Evolutionary conservation across 2,888 invertebrate species (phyloP).

Genomic region (Diaperis boleti): DNA sequence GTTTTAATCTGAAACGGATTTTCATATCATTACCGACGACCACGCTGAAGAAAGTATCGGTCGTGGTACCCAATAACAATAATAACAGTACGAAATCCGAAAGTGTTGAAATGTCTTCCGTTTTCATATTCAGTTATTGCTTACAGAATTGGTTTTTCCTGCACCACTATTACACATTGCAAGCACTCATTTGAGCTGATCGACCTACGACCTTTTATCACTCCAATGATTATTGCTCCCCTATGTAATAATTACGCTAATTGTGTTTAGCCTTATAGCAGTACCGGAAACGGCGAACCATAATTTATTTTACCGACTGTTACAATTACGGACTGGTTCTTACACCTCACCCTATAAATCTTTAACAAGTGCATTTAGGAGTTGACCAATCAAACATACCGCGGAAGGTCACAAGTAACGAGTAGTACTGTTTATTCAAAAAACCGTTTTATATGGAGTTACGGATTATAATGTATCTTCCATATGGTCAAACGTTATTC

Average conservation of each 20-base stretch:
- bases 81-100: background rate
- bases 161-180: background rate
- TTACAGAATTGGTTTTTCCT: too few relatives aligned
- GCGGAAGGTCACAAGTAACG: background rate
- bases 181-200: conserved; percentile 6
- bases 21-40: too few relatives aligned
- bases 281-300: conserved; percentile 4
- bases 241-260: background rate
- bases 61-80: background rate
- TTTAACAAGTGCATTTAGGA: background rate
- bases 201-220: conserved; percentile 10
- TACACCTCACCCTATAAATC: background rate
- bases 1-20: too few relatives aligned
- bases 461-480: too few relatives aligned
- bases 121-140: background rate
- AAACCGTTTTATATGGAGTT: too few relatives aligned
- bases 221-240: background rate
- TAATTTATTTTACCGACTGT: background rate
- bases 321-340: background rate
- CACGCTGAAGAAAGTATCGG: too few relatives aligned
- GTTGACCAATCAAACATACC: background rate
- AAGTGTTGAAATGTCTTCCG: background rate
- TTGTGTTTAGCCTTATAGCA: background rate
- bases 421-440: too few relatives aligned
- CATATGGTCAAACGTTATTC: background rate